Base-by-base conservation (phyloP, 2,113 vertebrate species). In the Alethe castanea region DNA sequence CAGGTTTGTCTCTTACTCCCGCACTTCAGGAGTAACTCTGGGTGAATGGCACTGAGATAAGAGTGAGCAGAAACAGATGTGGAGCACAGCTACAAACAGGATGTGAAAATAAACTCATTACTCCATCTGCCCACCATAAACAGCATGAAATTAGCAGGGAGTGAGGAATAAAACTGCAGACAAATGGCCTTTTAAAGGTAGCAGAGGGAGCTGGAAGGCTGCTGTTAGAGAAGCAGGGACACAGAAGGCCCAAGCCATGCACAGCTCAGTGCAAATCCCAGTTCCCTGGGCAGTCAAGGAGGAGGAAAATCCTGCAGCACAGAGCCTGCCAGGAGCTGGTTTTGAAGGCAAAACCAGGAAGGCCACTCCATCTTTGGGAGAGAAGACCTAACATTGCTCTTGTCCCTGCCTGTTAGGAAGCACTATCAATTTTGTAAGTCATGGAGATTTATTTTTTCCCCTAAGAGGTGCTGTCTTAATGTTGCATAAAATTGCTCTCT, bases 401-500 rank as follows among this genome's bases (percentile, higher is more conserved):
- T 76, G 42, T 79, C 69, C 26, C 85, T 71, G 36, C 64, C 74
- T 59, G 8, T 53, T 73, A 36, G 59, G 62, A 86, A 83, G 60
- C 52, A 14, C 52, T 59, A 52, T 90, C 82, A 70, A 67, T 93
- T 96, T 88, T 26, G 24, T 48, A 85, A 94, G 56, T 81, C 90
- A 64, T 36, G 4, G 73, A 73, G 62, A 77, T 64, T 53, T 74
- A 59, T 72, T 88, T 86, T 76, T 77, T 47, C 9, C 82, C 91
- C 72, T 52, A 44, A 81, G 90, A 96, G 90, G 57, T 31, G 0
- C 72, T 83, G 44, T 92, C 56, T 96, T 96, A 95, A 96, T 86
- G 92, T 93, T 95, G 94, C 90, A 95, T 96, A 96, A 96, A 96
- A 97, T 92, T 50, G 92, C 85, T 96, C 93, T 95, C 95, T 62